Evolutionary conservation across 2,797 vertebrate species (phyloP).

Genomic region (Ptychadena robeensis): DNA sequence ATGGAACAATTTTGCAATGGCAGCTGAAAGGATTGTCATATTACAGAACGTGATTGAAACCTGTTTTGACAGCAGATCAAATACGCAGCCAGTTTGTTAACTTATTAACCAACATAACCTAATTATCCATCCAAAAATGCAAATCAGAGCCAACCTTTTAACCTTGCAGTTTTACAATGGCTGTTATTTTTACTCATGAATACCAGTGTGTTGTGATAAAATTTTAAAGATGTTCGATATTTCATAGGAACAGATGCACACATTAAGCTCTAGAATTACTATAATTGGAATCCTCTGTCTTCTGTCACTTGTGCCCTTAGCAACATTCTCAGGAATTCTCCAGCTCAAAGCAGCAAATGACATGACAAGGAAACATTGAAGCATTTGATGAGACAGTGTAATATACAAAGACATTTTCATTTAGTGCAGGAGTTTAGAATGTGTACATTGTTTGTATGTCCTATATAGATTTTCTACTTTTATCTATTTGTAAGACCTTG

Average conservation of each 20-base stretch:
- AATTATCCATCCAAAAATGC: conserved; percentile 70
- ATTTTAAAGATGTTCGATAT: conserved; percentile 66
- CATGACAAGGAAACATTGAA: not conserved
- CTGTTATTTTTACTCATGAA: conserved; percentile 64
- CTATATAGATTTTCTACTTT: too few species aligned
- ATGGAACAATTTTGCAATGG: conserved; percentile 54
- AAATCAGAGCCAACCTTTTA: conserved; percentile 66
- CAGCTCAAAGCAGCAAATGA: conserved; percentile 40
- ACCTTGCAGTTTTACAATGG: conserved; percentile 61
- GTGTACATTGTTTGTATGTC: too few species aligned
- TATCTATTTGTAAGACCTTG: too few species aligned
- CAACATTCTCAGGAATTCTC: conserved; percentile 55
- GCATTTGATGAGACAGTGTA: not conserved
- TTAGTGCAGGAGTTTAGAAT: too few species aligned
- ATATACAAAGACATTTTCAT: too few species aligned
- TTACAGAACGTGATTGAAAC: conserved; percentile 68
- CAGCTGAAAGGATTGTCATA: conserved; percentile 69
- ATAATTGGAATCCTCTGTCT: conserved; percentile 69
- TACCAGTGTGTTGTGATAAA: conserved; percentile 59
- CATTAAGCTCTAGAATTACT: conserved; percentile 61
- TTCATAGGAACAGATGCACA: conserved; percentile 65
- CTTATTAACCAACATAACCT: conserved; percentile 72
- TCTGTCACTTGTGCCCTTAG: conserved; percentile 65
- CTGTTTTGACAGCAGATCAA: conserved; percentile 71
- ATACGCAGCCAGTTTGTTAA: conserved; percentile 70